Percentiles rank a stretch among this genome's conserved stretches.
Evolutionary conservation across 2,797 vertebrate species (phyloP).

Genomic region (Malurus splendens): DNA sequence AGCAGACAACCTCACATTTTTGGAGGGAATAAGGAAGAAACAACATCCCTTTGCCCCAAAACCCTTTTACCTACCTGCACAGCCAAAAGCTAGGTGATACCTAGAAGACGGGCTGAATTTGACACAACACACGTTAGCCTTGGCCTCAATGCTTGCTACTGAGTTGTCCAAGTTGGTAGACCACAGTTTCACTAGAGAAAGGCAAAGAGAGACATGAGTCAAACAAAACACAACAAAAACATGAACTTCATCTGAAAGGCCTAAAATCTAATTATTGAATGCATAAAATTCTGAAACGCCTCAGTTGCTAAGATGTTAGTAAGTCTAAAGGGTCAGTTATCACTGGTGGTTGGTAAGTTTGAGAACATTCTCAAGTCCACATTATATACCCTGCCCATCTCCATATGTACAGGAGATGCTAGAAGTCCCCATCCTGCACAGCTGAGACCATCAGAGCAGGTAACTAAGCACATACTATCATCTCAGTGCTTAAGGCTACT

Average conservation of each 20-base stretch:
- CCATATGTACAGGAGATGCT: neutral
- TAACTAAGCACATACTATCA: neutral
- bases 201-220: neutral
- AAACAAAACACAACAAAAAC: neutral
- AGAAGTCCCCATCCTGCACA: neutral
- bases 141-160: conserved; percentile 96
- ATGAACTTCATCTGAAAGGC: neutral
- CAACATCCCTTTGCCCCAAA: neutral
- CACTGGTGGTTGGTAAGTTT: neutral
- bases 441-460: neutral
- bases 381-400: neutral
- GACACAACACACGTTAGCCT: conserved; percentile 97
- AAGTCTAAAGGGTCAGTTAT: neutral
- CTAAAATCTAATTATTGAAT: neutral
- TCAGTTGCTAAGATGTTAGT: neutral
- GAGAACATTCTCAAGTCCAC: neutral
- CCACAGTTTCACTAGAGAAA: conserved; percentile 91
- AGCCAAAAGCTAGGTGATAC: conserved; percentile 97
- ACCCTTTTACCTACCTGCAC: conserved; percentile 83
- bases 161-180: conserved; percentile 98
- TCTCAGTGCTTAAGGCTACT: neutral
- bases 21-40: neutral
- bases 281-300: neutral
- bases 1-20: neutral
- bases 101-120: conserved; percentile 97